phyloP scores from a whole-genome alignment of 2,888 invertebrate genomes.

The Caenorhabditis sp. region DNA sequence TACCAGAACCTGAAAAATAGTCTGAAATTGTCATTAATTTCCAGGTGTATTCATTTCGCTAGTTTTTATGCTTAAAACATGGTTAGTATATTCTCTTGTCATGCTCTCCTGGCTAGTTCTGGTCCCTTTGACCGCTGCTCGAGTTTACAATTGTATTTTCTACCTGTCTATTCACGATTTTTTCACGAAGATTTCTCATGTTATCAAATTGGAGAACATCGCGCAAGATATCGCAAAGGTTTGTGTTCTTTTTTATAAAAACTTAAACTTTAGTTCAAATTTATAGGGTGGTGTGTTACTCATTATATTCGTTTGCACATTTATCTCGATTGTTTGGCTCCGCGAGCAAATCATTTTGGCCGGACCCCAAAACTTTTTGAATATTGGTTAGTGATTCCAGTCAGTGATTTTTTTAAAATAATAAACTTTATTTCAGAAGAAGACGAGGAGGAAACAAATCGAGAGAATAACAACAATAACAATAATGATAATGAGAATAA shows the following conservation, averaged over 20 bases:
- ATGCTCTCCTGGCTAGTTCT: conserved; percentile 96
- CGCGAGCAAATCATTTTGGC: conserved; percentile 80
- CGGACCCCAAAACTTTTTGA: conserved; percentile 54
- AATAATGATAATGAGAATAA: conserved; percentile 12
- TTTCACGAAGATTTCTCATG: conserved; percentile 39
- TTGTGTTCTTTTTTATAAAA: not conserved
- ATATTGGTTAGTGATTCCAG: conserved; percentile 36
- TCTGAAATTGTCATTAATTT: too few species aligned
- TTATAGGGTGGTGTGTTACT: conserved; percentile 88
- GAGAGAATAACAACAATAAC: conserved; percentile 14
- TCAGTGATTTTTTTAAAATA: not conserved
- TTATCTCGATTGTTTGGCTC: conserved; percentile 95
- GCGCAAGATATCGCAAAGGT: conserved; percentile 75
- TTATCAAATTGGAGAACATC: conserved; percentile 63
- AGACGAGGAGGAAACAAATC: conserved; percentile 18
- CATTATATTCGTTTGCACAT: conserved; percentile 82
- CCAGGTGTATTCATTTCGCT: conserved; percentile 73
- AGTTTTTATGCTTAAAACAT: conserved; percentile 90
- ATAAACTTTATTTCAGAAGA: conserved; percentile 3
- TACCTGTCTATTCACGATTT: conserved; percentile 52
- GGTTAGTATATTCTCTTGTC: conserved; percentile 95
- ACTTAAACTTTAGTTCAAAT: not conserved
- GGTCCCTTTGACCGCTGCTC: conserved; percentile 48
- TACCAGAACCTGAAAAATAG: too few species aligned
- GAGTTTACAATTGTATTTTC: conserved; percentile 61